A percentile compares a stretch with the other conserved stretches of the same genome.
These are phyloP conservation scores for Cichladusa arquata DNA, from an alignment of 2,113 vertebrate species.

Conservation along the genomic window DNA sequence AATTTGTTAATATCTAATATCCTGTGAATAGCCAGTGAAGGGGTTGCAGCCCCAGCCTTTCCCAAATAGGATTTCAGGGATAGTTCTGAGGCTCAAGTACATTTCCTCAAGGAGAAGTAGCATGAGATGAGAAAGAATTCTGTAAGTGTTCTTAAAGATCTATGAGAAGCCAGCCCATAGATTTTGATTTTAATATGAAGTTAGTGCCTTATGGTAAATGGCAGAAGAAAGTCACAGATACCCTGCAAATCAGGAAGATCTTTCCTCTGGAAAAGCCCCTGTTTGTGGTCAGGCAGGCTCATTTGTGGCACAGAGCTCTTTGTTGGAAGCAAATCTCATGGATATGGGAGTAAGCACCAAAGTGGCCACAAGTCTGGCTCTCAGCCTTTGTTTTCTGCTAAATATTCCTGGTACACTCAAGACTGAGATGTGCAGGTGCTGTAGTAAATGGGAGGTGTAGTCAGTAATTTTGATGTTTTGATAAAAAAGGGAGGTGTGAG, in stretches of 20 bases:
- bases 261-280: not conserved
- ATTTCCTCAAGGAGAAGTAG: not conserved
- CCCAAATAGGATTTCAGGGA: not conserved
- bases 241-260: not conserved
- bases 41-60: not conserved
- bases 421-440: not conserved
- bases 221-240: not conserved
- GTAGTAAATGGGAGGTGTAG: not conserved
- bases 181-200: not conserved
- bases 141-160: not conserved
- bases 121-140: not conserved
- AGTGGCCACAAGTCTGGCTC: rapidly evolving
- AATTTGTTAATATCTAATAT: slow-evolving; percentile 19
- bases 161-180: not conserved
- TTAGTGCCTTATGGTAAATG: not conserved
- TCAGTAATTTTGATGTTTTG: not conserved
- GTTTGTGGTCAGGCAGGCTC: not conserved
- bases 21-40: not conserved
- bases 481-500: not conserved
- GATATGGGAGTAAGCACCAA: not conserved
- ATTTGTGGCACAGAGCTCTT: not conserved
- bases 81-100: not conserved
- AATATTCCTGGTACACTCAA: not conserved
- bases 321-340: not conserved
- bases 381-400: not conserved